phyloP scores from a whole-genome alignment of 2,888 invertebrate genomes.

The Phalera bucephala region DNA sequence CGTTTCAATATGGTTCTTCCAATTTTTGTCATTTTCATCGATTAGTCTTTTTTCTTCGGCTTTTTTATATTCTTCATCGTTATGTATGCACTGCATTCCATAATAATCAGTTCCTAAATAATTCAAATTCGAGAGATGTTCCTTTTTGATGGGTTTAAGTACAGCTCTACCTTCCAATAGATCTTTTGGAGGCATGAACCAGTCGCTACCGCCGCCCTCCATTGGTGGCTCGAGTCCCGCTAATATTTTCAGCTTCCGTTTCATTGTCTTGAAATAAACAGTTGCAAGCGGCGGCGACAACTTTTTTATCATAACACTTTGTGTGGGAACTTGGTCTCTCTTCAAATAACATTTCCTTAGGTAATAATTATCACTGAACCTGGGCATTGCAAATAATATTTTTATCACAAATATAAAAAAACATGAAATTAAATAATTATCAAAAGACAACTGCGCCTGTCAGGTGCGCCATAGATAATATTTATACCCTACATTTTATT shows the following conservation, averaged over 20 bases:
- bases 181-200: slow-evolving; percentile 63
- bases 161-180: slow-evolving; percentile 54
- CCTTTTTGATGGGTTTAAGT: slow-evolving; percentile 54
- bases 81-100: slow-evolving; percentile 42
- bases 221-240: slow-evolving; percentile 68
- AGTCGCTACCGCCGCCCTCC: slow-evolving; percentile 65
- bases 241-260: slow-evolving; percentile 50
- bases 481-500: too few relatives aligned
- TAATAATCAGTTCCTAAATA: slow-evolving; percentile 50
- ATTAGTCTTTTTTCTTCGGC: slow-evolving; percentile 43
- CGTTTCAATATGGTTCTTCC: slow-evolving; percentile 46
- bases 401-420: too few relatives aligned
- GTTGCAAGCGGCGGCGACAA: slow-evolving; percentile 61
- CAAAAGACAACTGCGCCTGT: too few relatives aligned
- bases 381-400: slow-evolving; percentile 32
- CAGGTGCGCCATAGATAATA: too few relatives aligned
- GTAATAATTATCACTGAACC: slow-evolving; percentile 58
- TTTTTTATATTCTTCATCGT: slow-evolving; percentile 43
- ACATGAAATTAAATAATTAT: too few relatives aligned
- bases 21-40: slow-evolving; percentile 46
- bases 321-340: slow-evolving; percentile 64
- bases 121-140: slow-evolving; percentile 50
- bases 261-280: slow-evolving; percentile 70
- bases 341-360: slow-evolving; percentile 60
- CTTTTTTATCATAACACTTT: slow-evolving; percentile 56